Percentiles rank a stretch among this genome's conserved stretches.
These are phyloP conservation scores for Tragelaphus imberbis DNA, from an alignment of 2,113 vertebrate genomes.

Conservation along the genomic window DNA sequence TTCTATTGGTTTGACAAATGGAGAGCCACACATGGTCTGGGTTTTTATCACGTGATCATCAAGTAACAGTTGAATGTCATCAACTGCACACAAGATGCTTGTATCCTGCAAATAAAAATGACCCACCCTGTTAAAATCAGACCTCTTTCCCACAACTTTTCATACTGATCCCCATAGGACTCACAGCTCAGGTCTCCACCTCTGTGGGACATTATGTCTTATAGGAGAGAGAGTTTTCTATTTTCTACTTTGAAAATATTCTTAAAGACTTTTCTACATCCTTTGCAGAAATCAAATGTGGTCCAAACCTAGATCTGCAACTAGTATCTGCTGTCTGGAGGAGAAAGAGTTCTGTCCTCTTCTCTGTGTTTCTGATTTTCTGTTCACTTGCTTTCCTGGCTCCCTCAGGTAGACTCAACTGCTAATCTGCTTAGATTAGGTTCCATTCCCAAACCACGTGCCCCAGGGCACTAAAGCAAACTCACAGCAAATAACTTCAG, in stretches of 20 bases:
- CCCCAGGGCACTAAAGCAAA: background rate
- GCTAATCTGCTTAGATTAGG: background rate
- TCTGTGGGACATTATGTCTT: background rate
- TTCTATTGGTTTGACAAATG: constrained; percentile 92
- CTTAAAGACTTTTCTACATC: constrained; percentile 6
- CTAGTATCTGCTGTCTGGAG: background rate
- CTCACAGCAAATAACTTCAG: background rate
- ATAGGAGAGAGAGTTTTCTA: background rate
- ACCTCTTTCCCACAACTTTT: background rate
- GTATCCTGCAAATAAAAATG: constrained; percentile 80
- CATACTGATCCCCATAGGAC: background rate
- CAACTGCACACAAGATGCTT: constrained; percentile 86
- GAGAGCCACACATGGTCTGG: constrained; percentile 92
- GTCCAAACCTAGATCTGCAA: background rate
- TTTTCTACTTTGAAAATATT: constrained; percentile 33
- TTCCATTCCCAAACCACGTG: background rate
- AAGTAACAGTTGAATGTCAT: constrained; percentile 92
- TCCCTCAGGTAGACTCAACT: background rate
- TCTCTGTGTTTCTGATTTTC: background rate
- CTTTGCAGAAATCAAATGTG: background rate
- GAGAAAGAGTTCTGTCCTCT: background rate
- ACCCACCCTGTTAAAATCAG: background rate
- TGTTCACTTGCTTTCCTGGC: background rate
- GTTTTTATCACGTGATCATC: constrained; percentile 93
- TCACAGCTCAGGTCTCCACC: background rate